Evolutionary conservation across 2,797 vertebrate genomes (phyloP).

Genomic region (Microctenopoma stevenorrisi): DNA sequence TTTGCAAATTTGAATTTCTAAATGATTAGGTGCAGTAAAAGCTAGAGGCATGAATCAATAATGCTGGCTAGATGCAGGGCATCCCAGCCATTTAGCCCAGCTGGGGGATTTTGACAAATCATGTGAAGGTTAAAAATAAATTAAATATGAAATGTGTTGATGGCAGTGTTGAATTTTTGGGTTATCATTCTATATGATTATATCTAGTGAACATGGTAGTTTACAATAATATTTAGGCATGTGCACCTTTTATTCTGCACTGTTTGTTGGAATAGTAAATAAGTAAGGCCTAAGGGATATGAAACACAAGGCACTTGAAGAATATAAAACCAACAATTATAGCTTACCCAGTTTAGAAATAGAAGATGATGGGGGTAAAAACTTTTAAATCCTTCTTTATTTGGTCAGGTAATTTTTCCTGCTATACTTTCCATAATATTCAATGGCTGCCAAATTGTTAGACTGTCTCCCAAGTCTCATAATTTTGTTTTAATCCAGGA

Average conservation of each 20-base stretch:
- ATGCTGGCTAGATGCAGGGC: constrained; percentile 58
- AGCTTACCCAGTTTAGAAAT: not conserved
- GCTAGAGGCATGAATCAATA: constrained; percentile 73
- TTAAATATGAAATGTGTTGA: constrained; percentile 26
- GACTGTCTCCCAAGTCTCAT: constrained; percentile 25
- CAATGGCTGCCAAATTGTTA: constrained; percentile 18
- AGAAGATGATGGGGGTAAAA: not conserved
- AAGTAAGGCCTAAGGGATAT: constrained; percentile 14
- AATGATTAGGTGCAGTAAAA: constrained; percentile 68
- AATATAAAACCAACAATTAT: constrained; percentile 10
- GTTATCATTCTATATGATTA: constrained; percentile 31
- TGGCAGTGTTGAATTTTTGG: constrained; percentile 8
- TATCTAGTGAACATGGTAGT: constrained; percentile 38
- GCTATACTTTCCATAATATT: constrained; percentile 6
- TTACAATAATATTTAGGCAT: constrained; percentile 32
- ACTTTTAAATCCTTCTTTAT: not conserved
- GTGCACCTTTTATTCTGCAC: constrained; percentile 11
- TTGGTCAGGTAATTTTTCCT: not conserved
- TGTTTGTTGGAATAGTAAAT: constrained; percentile 15
- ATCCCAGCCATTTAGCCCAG: constrained; percentile 65
- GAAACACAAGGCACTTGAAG: not conserved
- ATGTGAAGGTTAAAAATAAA: constrained; percentile 43
- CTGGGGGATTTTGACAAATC: constrained; percentile 58
- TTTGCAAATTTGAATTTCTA: constrained; percentile 62
- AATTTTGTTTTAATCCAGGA: constrained; percentile 59